phyloP scores from a whole-genome alignment of 2,797 vertebrate species.

The Arnoldichthys spilopterus region DNA sequence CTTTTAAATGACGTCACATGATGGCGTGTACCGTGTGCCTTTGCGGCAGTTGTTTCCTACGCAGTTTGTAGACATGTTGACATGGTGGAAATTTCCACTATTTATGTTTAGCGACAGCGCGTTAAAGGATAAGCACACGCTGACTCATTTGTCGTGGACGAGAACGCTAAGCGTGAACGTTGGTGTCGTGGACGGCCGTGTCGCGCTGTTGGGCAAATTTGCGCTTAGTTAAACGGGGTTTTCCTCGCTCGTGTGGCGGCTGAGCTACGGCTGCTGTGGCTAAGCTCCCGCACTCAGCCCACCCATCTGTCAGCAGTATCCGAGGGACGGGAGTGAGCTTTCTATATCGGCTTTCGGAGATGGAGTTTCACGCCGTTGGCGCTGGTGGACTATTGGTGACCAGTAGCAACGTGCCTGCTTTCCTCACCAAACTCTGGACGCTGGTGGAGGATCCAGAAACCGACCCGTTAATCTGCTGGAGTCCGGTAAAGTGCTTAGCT shows the following conservation, averaged over 20 bases:
- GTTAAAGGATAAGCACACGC: background rate
- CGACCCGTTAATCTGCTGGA: conserved; percentile 97
- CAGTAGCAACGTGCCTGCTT: conserved; percentile 89
- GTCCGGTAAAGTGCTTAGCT: conserved; percentile 50
- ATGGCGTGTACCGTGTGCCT: conserved; percentile 46
- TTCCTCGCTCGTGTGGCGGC: background rate
- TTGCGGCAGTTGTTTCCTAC: conserved; percentile 53
- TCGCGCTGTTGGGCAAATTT: background rate
- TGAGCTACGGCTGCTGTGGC: background rate
- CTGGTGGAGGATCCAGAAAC: conserved; percentile 95
- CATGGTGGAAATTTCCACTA: conserved; percentile 60
- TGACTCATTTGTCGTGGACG: background rate
- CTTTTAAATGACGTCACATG: conserved; percentile 52
- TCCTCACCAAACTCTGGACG: conserved; percentile 95
- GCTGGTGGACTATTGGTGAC: conserved; percentile 60
- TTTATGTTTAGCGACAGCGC: background rate
- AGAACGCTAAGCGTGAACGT: no score
- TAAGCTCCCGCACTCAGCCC: background rate
- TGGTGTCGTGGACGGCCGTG: no score
- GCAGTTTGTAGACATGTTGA: conserved; percentile 60
- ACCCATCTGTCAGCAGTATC: background rate
- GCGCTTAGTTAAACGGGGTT: background rate
- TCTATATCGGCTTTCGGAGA: conserved; percentile 43
- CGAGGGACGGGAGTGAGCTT: background rate
- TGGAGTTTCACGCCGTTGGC: conserved; percentile 73